phyloP scores from a whole-genome alignment of 2,113 vertebrate species.

The Petrocephalus microphthalmus region DNA sequence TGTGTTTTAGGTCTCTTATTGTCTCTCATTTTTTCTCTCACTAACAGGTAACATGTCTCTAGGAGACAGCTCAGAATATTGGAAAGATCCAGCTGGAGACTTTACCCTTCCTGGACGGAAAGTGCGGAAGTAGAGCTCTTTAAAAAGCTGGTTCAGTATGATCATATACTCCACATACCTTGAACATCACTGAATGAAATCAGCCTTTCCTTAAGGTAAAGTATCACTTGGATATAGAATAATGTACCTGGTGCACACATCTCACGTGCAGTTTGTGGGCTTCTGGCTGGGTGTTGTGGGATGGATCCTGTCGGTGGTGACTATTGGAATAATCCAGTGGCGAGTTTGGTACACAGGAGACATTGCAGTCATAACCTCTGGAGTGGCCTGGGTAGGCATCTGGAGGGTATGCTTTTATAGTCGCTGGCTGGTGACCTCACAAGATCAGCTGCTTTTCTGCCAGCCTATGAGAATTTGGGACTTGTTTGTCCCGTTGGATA shows the following conservation, averaged over 20 bases:
- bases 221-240: constrained; percentile 32
- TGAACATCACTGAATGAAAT: not conserved
- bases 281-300: constrained; percentile 48
- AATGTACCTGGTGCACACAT: constrained; percentile 46
- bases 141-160: not conserved
- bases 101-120: not conserved
- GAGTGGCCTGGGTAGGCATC: constrained; percentile 59
- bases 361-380: constrained; percentile 48
- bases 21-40: not conserved
- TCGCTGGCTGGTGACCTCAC: constrained; percentile 33
- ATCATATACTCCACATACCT: not conserved
- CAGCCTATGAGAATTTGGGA: constrained; percentile 48
- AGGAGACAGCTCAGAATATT: constrained; percentile 18
- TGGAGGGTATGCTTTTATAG: constrained; percentile 66
- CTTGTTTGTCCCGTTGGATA: constrained; percentile 58
- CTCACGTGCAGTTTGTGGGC: constrained; percentile 55
- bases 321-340: constrained; percentile 61
- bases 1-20: not conserved
- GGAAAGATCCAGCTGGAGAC: not conserved
- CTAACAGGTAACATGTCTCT: constrained; percentile 30
- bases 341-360: constrained; percentile 62
- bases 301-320: constrained; percentile 55
- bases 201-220: not conserved
- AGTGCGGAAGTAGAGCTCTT: not conserved
- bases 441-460: constrained; percentile 46